Conservation (phyloP, 2,113 vertebrate genomes). For the Prolemur simus region DNA sequence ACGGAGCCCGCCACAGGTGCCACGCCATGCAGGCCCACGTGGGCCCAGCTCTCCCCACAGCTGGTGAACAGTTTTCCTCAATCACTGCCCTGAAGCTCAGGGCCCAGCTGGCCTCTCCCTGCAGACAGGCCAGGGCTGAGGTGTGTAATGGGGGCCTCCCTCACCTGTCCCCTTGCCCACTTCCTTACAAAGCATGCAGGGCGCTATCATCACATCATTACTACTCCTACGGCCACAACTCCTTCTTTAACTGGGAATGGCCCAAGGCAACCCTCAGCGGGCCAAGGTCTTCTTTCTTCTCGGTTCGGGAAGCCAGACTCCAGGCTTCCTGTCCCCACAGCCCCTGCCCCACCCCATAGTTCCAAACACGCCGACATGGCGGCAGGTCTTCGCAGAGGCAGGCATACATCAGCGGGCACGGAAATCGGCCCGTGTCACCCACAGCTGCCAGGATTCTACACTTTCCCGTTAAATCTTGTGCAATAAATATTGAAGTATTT, state of each 20-base stretch:
- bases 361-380: not conserved
- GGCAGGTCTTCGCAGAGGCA: not conserved
- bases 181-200: fast-evolving
- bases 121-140: not conserved
- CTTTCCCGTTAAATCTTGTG: not conserved
- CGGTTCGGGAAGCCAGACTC: fast-evolving
- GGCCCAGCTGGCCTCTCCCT: not conserved
- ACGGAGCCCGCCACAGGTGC: not conserved
- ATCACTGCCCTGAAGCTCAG: fast-evolving
- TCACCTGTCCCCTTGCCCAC: not conserved
- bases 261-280: too few relatives aligned
- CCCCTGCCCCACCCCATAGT: fast-evolving
- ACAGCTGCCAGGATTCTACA: not conserved
- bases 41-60: not conserved
- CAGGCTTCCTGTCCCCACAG: not conserved
- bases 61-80: fast-evolving
- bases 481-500: not conserved
- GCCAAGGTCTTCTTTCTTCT: too few relatives aligned
- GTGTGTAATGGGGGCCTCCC: not conserved
- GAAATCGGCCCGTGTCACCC: not conserved
- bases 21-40: fast-evolving
- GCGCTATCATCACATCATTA: not conserved
- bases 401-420: not conserved
- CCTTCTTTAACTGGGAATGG: not conserved
- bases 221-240: not conserved